A percentile compares a stretch with the other conserved stretches of the same genome.
Conservation (phyloP, 2,888 invertebrate species). For the Drosophila helvetica region DNA sequence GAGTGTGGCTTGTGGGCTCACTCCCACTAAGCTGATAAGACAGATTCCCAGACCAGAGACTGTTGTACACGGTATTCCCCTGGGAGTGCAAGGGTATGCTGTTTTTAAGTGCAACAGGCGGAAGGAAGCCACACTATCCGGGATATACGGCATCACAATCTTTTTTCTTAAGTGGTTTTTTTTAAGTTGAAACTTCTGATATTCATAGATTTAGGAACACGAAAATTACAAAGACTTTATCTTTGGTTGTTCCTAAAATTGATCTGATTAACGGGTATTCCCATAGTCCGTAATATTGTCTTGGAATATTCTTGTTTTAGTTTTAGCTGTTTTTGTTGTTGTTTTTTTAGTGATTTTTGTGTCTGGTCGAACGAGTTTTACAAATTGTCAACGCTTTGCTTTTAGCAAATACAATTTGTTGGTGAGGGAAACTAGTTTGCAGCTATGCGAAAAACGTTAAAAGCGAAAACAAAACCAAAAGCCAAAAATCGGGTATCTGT, state of each 20-base stretch:
- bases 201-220: not conserved
- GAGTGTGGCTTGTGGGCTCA: not conserved
- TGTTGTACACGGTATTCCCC: not conserved
- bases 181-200: too few relatives aligned
- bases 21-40: constrained; percentile 47
- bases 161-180: too few relatives aligned
- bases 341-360: constrained; percentile 34
- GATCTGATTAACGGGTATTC: not conserved
- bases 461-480: constrained; percentile 38
- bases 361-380: constrained; percentile 69
- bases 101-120: not conserved
- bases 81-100: not conserved
- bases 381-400: constrained; percentile 76
- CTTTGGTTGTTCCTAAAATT: not conserved
- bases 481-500: constrained; percentile 29
- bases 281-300: not conserved
- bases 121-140: not conserved
- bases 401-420: constrained; percentile 68
- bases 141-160: too few relatives aligned
- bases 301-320: constrained; percentile 16
- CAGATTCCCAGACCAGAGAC: not conserved
- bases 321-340: constrained; percentile 8
- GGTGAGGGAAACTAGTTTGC: constrained; percentile 64
- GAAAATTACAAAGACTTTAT: not conserved
- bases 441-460: constrained; percentile 57